Conservation (phyloP, 2,113 vertebrate species). For the Strix aluco region DNA sequence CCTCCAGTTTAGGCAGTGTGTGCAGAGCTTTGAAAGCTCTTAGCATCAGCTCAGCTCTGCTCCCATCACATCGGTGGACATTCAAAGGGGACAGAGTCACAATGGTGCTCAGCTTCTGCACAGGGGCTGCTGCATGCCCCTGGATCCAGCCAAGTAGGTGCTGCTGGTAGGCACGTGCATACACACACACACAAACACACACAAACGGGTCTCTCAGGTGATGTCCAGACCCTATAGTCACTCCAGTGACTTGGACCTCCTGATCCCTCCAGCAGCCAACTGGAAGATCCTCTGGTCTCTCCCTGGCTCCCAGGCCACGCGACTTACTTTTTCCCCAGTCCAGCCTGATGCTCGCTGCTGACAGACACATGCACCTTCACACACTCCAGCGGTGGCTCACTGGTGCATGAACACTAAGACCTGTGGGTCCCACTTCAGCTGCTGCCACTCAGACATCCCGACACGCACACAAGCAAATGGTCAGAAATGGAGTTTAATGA, state of each 20-base stretch:
- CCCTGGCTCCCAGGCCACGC: neutral
- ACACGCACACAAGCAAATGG: rapidly evolving
- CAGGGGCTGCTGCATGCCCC: neutral
- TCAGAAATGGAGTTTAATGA: neutral
- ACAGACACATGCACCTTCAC: neutral
- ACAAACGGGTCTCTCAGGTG: rapidly evolving
- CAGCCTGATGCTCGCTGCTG: neutral
- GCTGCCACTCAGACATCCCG: neutral
- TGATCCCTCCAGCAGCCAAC: neutral
- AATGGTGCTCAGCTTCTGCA: neutral
- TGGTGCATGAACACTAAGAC: rapidly evolving
- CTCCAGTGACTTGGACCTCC: neutral
- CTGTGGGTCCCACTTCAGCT: neutral
- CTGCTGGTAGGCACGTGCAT: neutral
- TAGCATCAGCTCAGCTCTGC: neutral
- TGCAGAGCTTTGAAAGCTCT: neutral
- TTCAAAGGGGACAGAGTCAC: neutral
- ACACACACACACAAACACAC: no score
- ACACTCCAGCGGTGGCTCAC: rapidly evolving
- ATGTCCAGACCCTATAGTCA: neutral
- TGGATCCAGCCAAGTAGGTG: rapidly evolving
- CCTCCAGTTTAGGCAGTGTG: neutral
- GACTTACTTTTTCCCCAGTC: no score
- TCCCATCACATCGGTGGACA: rapidly evolving
- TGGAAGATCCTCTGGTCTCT: neutral